Base-by-base conservation (phyloP, 2,113 vertebrate genomes). In the Beaufortia kweichowensis region DNA sequence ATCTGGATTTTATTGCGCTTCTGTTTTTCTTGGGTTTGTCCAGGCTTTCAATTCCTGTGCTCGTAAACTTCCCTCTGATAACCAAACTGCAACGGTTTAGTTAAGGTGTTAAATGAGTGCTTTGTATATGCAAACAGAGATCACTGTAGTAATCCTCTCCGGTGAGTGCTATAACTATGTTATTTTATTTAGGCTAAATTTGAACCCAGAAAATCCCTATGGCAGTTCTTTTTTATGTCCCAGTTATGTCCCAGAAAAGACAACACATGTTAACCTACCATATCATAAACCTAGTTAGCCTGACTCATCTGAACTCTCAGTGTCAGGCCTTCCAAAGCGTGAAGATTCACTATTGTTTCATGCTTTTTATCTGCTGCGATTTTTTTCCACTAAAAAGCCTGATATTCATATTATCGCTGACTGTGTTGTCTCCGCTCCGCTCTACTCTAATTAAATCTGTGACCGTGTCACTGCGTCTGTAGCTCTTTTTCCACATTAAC, bases 1-100 rank as follows among this genome's bases (percentile, higher is more conserved):
- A 24, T 56, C 21, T 70, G 29, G 67, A 70, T 70, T 55, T 33
- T 11, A 35, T 23, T 35, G 28, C 14, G 21, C 67, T 55, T 55
- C 29, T 55, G 48, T 23, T 24, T 17, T 23, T 69, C 12, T 70
- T 70, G 21, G 9, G 11, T 69, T 55, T 23, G 43, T 55, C 48
- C 53, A 31, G 50, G 4, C n/a, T 56, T 17, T 6, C 12, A 14
- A 26, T 68, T 68, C 65, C 19, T 4, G 12, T 50, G 23, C 26
- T 14, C 33, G 29, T 56, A 4, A 56, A 39, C 12, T 17, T 24
- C 8, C 9, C 21, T 24, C 23, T 70, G 12, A 55, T 3, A 17
- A 46, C 43, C 15, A 46, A 46, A 46, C 15, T 46, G 12, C 15
- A 14, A 14, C n/a, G n/a, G 12, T 70, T 53, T 68, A 24, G 31